These are phyloP conservation scores for Myiotriccus ornatus DNA, from an alignment of 2,797 vertebrate species.

Conservation along the genomic window DNA sequence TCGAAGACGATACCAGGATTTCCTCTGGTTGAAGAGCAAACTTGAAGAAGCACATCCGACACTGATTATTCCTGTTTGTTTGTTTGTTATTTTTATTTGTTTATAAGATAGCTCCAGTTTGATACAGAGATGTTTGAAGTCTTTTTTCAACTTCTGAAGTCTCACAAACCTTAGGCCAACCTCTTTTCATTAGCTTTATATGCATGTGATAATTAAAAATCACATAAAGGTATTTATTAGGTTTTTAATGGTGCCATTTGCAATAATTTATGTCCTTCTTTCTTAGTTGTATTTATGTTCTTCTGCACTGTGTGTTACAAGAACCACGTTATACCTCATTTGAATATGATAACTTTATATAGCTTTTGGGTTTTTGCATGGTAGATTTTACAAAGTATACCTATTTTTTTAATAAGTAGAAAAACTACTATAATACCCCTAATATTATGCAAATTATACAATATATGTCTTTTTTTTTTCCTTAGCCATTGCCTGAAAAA, in stretches of 20 bases:
- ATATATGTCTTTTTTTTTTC: background rate
- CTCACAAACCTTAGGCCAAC: background rate
- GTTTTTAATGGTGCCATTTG: background rate
- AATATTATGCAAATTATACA: background rate
- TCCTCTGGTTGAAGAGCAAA: conserved; percentile 89
- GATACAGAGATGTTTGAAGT: background rate
- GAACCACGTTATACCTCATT: background rate
- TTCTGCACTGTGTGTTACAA: background rate
- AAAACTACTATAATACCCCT: background rate
- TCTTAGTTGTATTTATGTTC: background rate
- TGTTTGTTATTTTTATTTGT: conserved; percentile 8
- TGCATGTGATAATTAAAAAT: background rate
- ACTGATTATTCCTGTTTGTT: conserved; percentile 90
- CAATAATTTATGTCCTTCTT: background rate
- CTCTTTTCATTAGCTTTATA: conserved; percentile 4
- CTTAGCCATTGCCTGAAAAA: conserved; percentile 94
- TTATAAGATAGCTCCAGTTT: background rate
- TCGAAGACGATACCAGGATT: conserved; percentile 94
- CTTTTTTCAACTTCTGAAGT: background rate
- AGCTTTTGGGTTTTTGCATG: background rate
- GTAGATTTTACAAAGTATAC: background rate
- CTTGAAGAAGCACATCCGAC: conserved; percentile 92
- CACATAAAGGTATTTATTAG: background rate
- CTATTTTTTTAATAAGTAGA: background rate
- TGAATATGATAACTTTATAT: background rate